A percentile compares a stretch with the other conserved stretches of the same genome.
Conservation (phyloP, 2,797 vertebrate species). For the Tragelaphus eurycerus region DNA sequence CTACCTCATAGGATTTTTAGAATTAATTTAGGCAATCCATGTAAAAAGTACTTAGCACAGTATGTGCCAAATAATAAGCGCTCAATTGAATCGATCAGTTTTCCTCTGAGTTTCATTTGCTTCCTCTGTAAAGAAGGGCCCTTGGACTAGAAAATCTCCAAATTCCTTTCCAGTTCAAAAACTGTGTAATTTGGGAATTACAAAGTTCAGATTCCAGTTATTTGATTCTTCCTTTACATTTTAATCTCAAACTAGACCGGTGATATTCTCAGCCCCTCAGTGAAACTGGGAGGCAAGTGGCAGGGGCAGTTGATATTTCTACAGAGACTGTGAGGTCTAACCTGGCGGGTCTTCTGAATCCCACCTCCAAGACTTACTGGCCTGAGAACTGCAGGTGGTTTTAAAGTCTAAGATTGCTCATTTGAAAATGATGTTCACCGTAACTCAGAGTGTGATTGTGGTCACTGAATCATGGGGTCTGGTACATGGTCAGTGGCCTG, state of each 20-base stretch:
- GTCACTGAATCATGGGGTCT: background rate
- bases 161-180: background rate
- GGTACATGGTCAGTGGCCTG: background rate
- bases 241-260: background rate
- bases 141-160: background rate
- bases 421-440: background rate
- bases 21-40: background rate
- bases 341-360: background rate
- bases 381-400: background rate
- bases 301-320: background rate
- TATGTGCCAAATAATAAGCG: background rate
- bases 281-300: background rate
- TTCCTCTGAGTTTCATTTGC: background rate
- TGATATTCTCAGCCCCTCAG: background rate
- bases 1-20: background rate
- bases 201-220: background rate
- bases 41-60: background rate
- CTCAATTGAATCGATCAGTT: background rate
- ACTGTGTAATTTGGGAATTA: background rate
- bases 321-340: background rate
- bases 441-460: background rate
- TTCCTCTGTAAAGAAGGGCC: background rate
- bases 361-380: background rate
- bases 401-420: background rate
- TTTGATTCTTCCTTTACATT: background rate